Conservation (phyloP, 37 sponge, comb jelly and placozoan genomes). For the Chondrosia reniformis region DNA sequence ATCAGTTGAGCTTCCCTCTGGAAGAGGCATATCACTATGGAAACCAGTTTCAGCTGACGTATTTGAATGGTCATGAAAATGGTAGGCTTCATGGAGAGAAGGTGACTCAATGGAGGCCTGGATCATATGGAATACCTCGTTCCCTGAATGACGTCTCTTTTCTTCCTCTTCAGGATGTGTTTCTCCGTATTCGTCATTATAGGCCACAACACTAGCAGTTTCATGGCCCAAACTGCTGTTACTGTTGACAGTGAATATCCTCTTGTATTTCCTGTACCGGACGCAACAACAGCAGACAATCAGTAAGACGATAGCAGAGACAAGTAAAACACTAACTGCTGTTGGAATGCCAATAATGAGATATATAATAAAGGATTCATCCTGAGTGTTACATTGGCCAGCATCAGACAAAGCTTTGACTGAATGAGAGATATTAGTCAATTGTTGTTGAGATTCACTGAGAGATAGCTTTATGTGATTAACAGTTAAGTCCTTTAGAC, state of each 20-base stretch:
- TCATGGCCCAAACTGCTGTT: background rate
- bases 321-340: background rate
- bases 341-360: background rate
- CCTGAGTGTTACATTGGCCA: background rate
- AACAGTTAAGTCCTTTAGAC: conserved; percentile 6
- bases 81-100: background rate
- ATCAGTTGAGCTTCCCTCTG: conserved; percentile 8
- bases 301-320: background rate
- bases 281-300: background rate
- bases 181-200: background rate
- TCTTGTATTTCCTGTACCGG: background rate
- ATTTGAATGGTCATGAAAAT: background rate
- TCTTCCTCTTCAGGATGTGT: conserved; percentile 15
- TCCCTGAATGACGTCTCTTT: background rate
- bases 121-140: background rate
- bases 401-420: background rate
- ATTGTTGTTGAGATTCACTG: background rate
- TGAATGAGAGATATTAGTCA: background rate
- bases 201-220: background rate
- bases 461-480: background rate
- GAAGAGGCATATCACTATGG: background rate
- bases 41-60: conserved; percentile 6
- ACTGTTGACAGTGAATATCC: background rate
- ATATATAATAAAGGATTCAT: background rate
- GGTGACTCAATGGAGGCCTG: conserved; percentile 20